Base-by-base conservation (phyloP, 2,797 vertebrate genomes). In the Pangasius krempfi region DNA sequence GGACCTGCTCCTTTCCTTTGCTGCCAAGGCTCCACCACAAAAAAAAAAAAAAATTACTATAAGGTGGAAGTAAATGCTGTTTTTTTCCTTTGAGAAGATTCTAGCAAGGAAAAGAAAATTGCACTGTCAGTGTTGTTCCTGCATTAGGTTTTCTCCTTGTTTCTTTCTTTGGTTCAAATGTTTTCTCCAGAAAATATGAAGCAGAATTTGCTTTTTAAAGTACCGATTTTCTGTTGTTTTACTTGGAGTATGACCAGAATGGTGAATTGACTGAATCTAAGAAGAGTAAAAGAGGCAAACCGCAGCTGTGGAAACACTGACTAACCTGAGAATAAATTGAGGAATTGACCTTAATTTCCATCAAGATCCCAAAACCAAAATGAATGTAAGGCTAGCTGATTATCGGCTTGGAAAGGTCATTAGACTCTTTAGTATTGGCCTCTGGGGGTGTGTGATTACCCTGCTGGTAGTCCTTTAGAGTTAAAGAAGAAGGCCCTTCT, bases 101-200 rank as follows among this genome's bases (percentile, higher is more conserved):
- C 92, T 94, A 95, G 94, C 92, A 93, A 95, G 94, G 93, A 94
- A 93, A 95, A 90, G 89, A 93, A 94, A 95, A 94, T 89, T 94
- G 95, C 92, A 90, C 93, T 93, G 94, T 94, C 94, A 91, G 93
- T 95, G 92, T 94, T 95, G 94, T 95, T 95, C 94, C 95, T 95
- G 95, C 94, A 84, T 95, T 95, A 93, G 93, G 94, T 96, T 95
- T 95, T 95, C 83, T 89, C 87, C 91, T 90, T 91, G 94, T 94
- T 96, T 95, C 93, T 92, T 93, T 95, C 93, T 94, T 93, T 85
- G 89, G 85, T 92, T 91, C 89, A 73, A 90, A 91, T n/a, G 85
- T 93, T 94, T 93, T 95, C 93, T 94, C 93, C 94, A 91, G 94
- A 95, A 95, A 95, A 95, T 93, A 88, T 93, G 94, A 96, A 95